A percentile compares a stretch with the other conserved stretches of the same genome.
These are phyloP conservation scores for Rhinatrema bivittatum DNA, from an alignment of 2,797 vertebrate species.

Conservation along the genomic window DNA sequence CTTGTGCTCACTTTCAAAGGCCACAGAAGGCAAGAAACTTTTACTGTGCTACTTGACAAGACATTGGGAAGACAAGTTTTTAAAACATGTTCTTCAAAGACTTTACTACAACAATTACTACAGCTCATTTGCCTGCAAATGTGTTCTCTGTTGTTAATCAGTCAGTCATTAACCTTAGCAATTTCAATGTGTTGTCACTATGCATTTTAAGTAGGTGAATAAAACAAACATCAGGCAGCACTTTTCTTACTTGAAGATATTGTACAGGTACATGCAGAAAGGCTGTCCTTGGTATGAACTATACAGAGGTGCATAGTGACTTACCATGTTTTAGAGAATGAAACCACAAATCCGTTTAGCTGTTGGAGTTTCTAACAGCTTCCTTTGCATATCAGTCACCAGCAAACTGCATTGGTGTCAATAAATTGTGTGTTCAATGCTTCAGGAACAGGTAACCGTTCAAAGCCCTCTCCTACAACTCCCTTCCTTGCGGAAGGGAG, in stretches of 20 bases:
- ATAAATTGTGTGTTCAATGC: too few relatives aligned
- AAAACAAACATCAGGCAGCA: not conserved
- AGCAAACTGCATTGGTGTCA: too few relatives aligned
- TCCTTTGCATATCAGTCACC: too few relatives aligned
- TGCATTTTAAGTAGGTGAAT: slow-evolving; percentile 35
- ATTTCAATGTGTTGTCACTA: slow-evolving; percentile 29
- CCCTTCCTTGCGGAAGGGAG: too few relatives aligned
- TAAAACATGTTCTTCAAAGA: slow-evolving; percentile 25
- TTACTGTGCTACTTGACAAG: not conserved
- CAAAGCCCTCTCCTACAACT: too few relatives aligned
- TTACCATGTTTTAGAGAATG: too few relatives aligned
- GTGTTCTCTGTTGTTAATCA: slow-evolving; percentile 42
- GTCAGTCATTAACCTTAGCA: slow-evolving; percentile 43
- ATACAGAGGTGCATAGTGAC: too few relatives aligned
- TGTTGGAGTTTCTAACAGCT: too few relatives aligned
- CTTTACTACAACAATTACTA: slow-evolving; percentile 27
- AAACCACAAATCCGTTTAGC: too few relatives aligned
- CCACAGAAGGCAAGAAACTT: not conserved
- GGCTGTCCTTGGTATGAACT: too few relatives aligned
- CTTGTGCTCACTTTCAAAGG: not conserved
- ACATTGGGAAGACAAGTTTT: slow-evolving; percentile 7
- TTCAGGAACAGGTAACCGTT: too few relatives aligned
- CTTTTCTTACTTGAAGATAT: not conserved
- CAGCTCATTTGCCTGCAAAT: slow-evolving; percentile 45
- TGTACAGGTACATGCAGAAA: too few relatives aligned